Base-by-base conservation (phyloP, 2,113 vertebrate genomes). In the Carlito syrichta region DNA sequence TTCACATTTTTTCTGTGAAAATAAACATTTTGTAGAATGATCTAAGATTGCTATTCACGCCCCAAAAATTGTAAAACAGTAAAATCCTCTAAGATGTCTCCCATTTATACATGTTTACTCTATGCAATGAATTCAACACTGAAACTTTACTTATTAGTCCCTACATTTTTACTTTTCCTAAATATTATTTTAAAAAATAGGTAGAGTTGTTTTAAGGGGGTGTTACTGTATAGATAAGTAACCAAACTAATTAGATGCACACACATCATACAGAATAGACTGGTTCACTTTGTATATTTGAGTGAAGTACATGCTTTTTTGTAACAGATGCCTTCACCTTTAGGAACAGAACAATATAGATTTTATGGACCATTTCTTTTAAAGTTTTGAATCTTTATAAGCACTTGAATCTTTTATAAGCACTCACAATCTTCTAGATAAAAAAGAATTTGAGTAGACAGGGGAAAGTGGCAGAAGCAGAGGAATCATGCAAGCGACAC, bases 1-100 rank as follows among this genome's bases (percentile, higher is more conserved):
- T 92, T 90, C 52, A 66, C 22, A n/a, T 68, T 86, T 95, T 92
- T 48, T 93, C 25, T 60, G 22, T 38, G 81, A 93, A 92, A 96
- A 84, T 32, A 62, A 86, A 86, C 2, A 89, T 45, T 77, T 74
- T 77, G 20, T 66, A 90, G 95, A 63, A 83, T 56, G 32, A 58
- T 40, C 27, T 73, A 52, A 95, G 38, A 52, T 4, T 58, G 56
- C 60, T 79, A 43, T 73, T 94, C 20, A 85, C n/a, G n/a, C 45
- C 32, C 63, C 38, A 63, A 69, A 60, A 87, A 85, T 23, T 19
- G 6, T 45, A 73, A 76, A 54, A 52, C 38, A 58, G 50, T 83
- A 84, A n/a, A 89, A 89, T 83, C 56, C 58, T 91, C 10, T 86
- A 89, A 56, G 54, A 83, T 66, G 48, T 50, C 86, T 91, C 35